phyloP scores from a whole-genome alignment of 2,797 vertebrate genomes.

The Hoplostethus atlanticus region DNA sequence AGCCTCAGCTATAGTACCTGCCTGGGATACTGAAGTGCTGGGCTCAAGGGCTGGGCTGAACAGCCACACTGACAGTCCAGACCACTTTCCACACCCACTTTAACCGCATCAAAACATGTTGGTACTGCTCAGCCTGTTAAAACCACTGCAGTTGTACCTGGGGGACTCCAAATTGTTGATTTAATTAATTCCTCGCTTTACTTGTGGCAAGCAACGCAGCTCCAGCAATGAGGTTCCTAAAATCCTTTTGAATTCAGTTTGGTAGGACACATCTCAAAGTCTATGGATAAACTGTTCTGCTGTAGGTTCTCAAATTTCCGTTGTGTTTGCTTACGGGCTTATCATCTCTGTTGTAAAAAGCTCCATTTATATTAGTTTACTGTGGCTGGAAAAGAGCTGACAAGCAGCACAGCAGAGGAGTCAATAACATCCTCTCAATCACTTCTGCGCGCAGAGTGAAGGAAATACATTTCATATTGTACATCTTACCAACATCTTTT shows the following conservation, averaged over 20 bases:
- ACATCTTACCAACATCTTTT: conserved; percentile 20
- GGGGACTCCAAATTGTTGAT: background rate
- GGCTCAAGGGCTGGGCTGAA: conserved; percentile 5
- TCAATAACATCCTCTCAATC: conserved; percentile 42
- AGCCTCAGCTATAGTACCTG: conserved; percentile 9
- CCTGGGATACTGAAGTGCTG: conserved; percentile 25
- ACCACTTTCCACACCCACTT: conserved; percentile 5
- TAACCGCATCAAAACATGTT: background rate
- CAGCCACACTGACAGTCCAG: background rate
- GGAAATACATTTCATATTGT: conserved; percentile 1
- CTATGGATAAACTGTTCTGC: conserved; percentile 5
- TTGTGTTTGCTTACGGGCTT: conserved; percentile 16
- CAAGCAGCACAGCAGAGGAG: conserved; percentile 16
- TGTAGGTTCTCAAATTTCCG: conserved; percentile 12
- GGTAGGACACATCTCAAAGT: background rate
- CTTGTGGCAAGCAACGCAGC: too few species aligned
- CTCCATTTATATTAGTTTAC: conserved; percentile 13
- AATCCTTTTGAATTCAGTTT: background rate
- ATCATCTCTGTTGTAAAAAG: conserved; percentile 33
- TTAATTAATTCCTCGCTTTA: background rate
- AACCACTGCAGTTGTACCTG: background rate
- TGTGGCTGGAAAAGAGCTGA: conserved; percentile 20
- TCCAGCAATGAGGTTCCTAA: background rate
- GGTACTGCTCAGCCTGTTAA: background rate
- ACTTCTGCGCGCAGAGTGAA: conserved; percentile 20